Percentiles rank a stretch among this genome's conserved stretches.
Conservation (phyloP, 2,888 invertebrate species). For the Drosophila neoperkinsi region DNA sequence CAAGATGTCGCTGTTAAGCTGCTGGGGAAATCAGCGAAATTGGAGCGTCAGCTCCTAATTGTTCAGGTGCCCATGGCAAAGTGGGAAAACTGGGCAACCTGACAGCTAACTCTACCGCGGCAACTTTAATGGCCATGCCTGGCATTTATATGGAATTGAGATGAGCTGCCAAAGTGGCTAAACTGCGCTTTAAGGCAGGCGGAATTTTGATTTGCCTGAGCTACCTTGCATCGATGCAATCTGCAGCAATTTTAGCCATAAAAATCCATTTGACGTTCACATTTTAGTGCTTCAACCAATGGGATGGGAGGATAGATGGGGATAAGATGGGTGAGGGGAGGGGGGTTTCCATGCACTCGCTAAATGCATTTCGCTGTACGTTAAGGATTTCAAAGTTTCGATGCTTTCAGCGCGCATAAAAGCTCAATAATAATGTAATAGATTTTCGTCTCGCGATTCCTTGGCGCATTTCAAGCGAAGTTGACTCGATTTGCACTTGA, state of each 20-base stretch:
- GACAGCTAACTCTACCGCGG: constrained; percentile 30
- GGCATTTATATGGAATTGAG: constrained; percentile 39
- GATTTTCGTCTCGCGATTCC: constrained; percentile 52
- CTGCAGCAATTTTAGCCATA: constrained; percentile 24
- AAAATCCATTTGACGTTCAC: constrained; percentile 57
- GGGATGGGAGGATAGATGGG: neutral
- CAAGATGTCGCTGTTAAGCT: constrained; percentile 22
- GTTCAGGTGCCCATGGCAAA: constrained; percentile 51
- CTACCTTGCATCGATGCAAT: constrained; percentile 19
- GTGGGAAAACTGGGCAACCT: constrained; percentile 2
- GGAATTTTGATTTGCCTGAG: constrained; percentile 71
- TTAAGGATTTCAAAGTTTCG: constrained; percentile 50
- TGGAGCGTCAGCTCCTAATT: constrained; percentile 59
- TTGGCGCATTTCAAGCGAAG: constrained; percentile 43
- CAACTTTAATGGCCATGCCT: constrained; percentile 41
- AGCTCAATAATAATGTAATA: constrained; percentile 73
- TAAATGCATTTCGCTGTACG: constrained; percentile 62
- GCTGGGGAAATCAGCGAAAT: constrained; percentile 71
- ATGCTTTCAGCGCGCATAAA: constrained; percentile 54
- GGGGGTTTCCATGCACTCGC: neutral
- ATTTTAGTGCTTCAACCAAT: constrained; percentile 27
- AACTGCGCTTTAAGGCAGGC: constrained; percentile 54
- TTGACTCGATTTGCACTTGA: constrained; percentile 66
- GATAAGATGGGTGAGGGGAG: neutral
- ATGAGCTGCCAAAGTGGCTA: constrained; percentile 46